Evolutionary conservation across 2,888 invertebrate genomes (phyloP), one percentile per base, ranked within the genome.

Genomic region (Drosophila longiperda): DNA sequence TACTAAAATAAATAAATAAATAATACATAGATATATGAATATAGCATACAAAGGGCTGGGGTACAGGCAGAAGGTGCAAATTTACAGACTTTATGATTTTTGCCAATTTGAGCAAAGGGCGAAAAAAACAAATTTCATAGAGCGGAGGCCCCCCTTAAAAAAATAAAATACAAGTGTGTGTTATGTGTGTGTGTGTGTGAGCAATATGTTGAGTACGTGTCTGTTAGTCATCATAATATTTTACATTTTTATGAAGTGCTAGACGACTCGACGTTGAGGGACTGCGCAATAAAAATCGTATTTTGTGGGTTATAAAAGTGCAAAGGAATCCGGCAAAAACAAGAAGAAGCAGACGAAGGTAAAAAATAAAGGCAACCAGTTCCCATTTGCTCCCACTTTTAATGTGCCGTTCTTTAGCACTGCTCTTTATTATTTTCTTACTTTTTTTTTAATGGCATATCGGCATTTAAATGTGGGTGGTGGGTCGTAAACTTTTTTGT

Each of bases 221-320:
- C 89, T 73, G 78, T 70, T 55, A 73, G 84, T 83, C 86, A 79
- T 83, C 89, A 87, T 76, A 87, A 89, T 87, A 87, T 89, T 87
- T 89, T 83, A 89, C 87, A 84, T 89, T 87, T 89, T 87, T 89
- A 87, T 87, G 89, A 87, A 87, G 89, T 89, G 85, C 81, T 73
- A 86, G 80, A 74, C 71, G 73, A 32, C 68, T 78, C 71, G 67
- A 20, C 70, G 83, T 72, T 75, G 65, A 73, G 70, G 83, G 80
- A 69, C 71, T 61, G 17, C 54, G 89, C 87, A 87, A 87, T 89
- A 87, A 87, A 89, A 87, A 81, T 87, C 84, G 67, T 89, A 84
- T 81, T 84, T 79, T 84, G 89, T 83, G 75, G 89, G 87, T 81
- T 81, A 70, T 89, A 87, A 87, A 85, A 84, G 81, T 75, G 83